Evolutionary conservation across 2,888 invertebrate species (phyloP), one percentile per base, ranked within the genome.

Genomic region (Brenthis daphne): DNA sequence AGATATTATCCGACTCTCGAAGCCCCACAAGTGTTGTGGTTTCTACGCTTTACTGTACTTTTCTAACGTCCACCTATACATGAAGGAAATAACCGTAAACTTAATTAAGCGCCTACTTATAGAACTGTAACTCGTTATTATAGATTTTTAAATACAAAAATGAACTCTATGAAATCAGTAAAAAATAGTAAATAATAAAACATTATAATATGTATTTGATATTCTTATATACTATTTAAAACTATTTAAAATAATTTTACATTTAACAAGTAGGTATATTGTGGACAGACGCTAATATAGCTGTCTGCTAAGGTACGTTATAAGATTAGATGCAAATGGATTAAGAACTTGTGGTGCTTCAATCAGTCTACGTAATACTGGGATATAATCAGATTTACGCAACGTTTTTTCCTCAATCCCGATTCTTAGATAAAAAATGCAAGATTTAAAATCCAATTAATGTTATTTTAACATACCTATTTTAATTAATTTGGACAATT

Each of bases 321-420:
- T 90, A 91, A 90, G 91, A 91, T 91, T 92, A 91, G 90, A 89
- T 90, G 89, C 89, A 86, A 90, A 89, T 81, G 89, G 90, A 92
- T 92, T 88, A 88, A 81, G 83, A 84, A 82, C 84, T 89, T 90
- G 88, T 88, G 82, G 91, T 86, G 91, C 91, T 92, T 92, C 91
- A 79, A 78, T 78, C 81, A 82, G 84, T 85, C 85, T 82, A 84
- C 85, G 82, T 81, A 80, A 81, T 79, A 76, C 80, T 76, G 76
- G 80, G 80, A 77, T 80, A 77, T 89, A 89, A 89, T 89, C 85
- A 87, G 87, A 83, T 84, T 83, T 82, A 75, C 70, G 69, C 70
- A 67, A 74, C 73, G 72, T 73, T 76, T 74, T 73, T 72, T 72
- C 78, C 78, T 76, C 70, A 68, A 73, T 69, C 71, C 55, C 63